phyloP scores from a whole-genome alignment of 2,113 vertebrate genomes.

The Alouatta palliata region DNA sequence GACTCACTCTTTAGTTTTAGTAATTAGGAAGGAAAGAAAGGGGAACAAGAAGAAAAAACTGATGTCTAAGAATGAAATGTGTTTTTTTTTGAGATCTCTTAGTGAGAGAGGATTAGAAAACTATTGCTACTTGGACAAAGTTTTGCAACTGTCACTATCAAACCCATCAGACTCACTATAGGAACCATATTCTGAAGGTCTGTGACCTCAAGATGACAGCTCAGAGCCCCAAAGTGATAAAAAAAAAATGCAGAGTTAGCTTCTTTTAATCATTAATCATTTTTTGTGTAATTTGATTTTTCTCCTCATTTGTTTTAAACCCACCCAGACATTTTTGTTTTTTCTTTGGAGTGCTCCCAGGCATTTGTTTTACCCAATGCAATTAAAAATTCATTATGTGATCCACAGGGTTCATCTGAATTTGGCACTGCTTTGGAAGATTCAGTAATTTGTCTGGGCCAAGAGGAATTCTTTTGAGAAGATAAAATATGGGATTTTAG shows the following conservation, averaged over 20 bases:
- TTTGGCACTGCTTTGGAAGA: slow-evolving; percentile 24
- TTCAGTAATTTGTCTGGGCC: background rate
- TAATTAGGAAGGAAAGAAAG: background rate
- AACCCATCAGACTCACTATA: background rate
- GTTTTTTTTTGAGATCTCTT: background rate
- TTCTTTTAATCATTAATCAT: slow-evolving; percentile 20
- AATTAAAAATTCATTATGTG: slow-evolving; percentile 51
- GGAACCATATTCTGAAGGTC: background rate
- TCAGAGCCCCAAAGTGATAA: background rate
- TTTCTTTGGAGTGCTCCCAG: slow-evolving; percentile 5
- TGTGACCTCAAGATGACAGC: background rate
- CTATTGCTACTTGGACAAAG: background rate
- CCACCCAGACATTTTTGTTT: background rate
- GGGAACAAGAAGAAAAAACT: background rate
- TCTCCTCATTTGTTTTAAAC: slow-evolving; percentile 1
- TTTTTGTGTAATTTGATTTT: slow-evolving; percentile 44
- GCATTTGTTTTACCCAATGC: slow-evolving; percentile 28
- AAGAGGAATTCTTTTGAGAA: slow-evolving; percentile 23
- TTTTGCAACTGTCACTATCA: background rate
- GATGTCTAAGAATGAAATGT: background rate
- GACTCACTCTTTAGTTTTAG: background rate
- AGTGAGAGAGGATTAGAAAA: background rate
- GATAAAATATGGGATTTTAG: background rate
- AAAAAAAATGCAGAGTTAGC: background rate
- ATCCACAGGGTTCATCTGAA: background rate